Conservation (phyloP, 1,140 invertebrate species). For the Atta cephalotes region DNA sequence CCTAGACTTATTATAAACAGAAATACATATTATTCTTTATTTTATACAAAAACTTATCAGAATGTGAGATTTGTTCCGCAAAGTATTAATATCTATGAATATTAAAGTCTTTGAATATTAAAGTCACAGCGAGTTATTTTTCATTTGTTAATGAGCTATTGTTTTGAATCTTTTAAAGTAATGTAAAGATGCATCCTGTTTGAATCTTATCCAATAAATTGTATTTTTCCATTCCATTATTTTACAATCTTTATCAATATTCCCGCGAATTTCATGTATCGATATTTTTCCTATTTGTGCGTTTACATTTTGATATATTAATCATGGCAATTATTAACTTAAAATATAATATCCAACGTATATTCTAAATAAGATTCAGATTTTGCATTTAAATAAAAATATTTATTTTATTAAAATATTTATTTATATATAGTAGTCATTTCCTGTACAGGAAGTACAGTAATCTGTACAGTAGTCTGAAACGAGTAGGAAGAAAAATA, state of each 20-base stretch:
- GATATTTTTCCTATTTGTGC: background rate
- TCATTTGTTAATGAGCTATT: background rate
- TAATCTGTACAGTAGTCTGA: no score
- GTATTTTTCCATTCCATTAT: background rate
- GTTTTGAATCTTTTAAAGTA: background rate
- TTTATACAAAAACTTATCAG: background rate
- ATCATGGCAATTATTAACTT: background rate
- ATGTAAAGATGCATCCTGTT: background rate
- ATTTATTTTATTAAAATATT: background rate
- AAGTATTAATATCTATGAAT: background rate
- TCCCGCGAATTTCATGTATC: background rate
- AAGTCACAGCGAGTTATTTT: background rate
- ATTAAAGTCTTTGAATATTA: conserved; percentile 6
- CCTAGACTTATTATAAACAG: background rate
- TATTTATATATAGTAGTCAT: background rate
- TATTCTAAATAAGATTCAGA: background rate
- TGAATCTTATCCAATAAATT: background rate
- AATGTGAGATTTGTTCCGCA: background rate
- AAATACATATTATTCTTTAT: background rate
- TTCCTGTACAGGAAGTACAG: background rate
- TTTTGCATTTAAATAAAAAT: background rate
- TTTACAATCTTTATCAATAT: background rate
- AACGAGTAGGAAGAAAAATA: background rate
- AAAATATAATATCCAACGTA: background rate
- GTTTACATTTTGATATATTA: background rate